Base-by-base conservation (phyloP, 2,888 invertebrate species). In the Scelioninae gen. 2 region DNA sequence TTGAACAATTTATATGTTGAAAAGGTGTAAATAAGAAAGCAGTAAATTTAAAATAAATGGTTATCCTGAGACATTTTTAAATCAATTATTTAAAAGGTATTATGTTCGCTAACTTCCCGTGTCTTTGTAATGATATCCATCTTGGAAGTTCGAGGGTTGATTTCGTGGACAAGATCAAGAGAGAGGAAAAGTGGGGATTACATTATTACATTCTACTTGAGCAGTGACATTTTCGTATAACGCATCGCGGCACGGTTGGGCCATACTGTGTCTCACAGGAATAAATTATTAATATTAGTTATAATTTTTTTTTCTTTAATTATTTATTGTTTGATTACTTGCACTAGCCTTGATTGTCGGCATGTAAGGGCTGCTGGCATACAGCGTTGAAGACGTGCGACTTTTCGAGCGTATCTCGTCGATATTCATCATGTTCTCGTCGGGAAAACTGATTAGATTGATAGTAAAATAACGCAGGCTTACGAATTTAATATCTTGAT, bases 271-370 rank as follows among this genome's bases (percentile, higher is more conserved):
- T 77, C 64, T 75, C 73, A 73, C 75, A 74, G 63, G 64, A 76
- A 48, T 78, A 73, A 72, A 67, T 70, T 58, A 68, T 73, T 70
- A 55, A 61, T 68, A 70, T 74, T 67, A 68, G 48, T 73, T 71
- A 55, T 73, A 67, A 48, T 68, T 67, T 61, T 53, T n/a, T 46
- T 75, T 71, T 64, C 37, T 75, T 72, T 67, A 76, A 73, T 79
- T 77, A 78, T 79, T 85, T 85, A 85, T 85, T 83, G 83, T 85
- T 85, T 85, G 83, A 85, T 85, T 85, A 84, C 81, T 85, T 85
- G 85, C 85, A 85, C 85, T 85, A 85, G 85, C 85, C 85, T 85
- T 85, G 85, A 85, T 85, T 85, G 85, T 85, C 85, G 85, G 85
- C 85, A 85, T 85, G 78, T 83, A 83, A 84, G 83, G 83, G 84